Evolutionary conservation across 2,797 vertebrate genomes (phyloP), one percentile per base, ranked within the genome.

Genomic region (Momotus momota): DNA sequence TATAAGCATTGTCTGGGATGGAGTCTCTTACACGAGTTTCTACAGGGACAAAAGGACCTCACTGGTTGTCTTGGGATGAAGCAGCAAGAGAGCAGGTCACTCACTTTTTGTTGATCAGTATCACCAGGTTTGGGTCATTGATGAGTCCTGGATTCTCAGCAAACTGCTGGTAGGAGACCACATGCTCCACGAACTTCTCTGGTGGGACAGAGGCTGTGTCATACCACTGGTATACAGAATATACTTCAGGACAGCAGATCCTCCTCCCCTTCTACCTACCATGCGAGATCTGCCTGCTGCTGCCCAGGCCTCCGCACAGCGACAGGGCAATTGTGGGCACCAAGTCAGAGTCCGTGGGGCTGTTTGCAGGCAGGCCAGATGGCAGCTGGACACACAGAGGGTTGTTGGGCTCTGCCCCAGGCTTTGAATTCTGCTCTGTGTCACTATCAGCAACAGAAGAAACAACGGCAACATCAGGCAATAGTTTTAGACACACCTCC

Each of bases 71-170:
- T 9, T 22, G 52, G 35, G 31, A 86, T 38, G 31, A 83, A 58
- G 49, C 48, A 45, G 12, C 18, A 81, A 25, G 10, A 58, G n/a
- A 72, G 31, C 6, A 62, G 51, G 35, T 81, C 81, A 97, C 98
- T 97, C 89, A 99, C 99, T 99, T 99, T 71, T 98, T 98, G 83
- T 99, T 98, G 96, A 99, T 98, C 97, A 98, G 98, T 90, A 99
- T 98, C 85, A 99, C 99, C 14, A 99, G 98, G 94, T 98, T 99
- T 0, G 99, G 99, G 94, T 99, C 99, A 29, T 99, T 98, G 12
- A 99, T 88, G 49, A 99, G 98, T 95, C 98, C 98, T 29, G 99
- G 99, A 83, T 99, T 99, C 93, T 96, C 98, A 87, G 97, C 96
- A 75, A 99, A 98, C 89, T 99, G 98, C 94, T 99, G 98, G 95